Conservation (phyloP, 2,888 invertebrate genomes). For the Leptothorax acervorum region DNA sequence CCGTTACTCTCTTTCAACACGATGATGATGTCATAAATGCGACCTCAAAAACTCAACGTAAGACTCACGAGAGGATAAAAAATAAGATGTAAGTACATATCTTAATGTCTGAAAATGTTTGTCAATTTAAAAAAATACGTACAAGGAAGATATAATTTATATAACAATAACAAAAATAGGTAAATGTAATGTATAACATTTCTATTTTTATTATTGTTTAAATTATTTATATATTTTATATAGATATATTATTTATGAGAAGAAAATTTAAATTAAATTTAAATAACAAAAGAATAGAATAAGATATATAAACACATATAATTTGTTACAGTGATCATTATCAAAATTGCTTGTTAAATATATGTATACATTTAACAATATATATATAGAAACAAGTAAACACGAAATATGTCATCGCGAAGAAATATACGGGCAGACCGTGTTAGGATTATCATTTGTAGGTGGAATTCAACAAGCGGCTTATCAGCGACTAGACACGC, state of each 20-base stretch:
- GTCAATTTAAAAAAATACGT: not conserved
- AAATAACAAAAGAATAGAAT: no score
- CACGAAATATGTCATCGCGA: not conserved
- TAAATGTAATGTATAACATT: not conserved
- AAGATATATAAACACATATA: no score
- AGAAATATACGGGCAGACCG: not conserved
- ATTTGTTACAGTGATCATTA: not conserved
- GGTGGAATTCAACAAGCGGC: slow-evolving; percentile 47
- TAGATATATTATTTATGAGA: no score
- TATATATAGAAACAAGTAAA: not conserved
- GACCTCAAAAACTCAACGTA: slow-evolving; percentile 22
- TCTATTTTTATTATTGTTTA: not conserved
- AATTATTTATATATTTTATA: not conserved
- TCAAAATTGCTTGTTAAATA: slow-evolving; percentile 3
- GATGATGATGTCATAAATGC: slow-evolving; percentile 27
- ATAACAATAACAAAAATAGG: not conserved
- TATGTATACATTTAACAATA: not conserved
- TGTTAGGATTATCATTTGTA: slow-evolving; percentile 41
- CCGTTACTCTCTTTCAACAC: slow-evolving; percentile 23
- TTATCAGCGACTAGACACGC: slow-evolving; percentile 51
- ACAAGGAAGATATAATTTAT: not conserved
- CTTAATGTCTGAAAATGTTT: not conserved
- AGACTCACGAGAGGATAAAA: not conserved
- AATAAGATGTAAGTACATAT: not conserved
- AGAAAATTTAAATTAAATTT: not conserved